Conservation (phyloP, 2,113 vertebrate genomes). For the Takifugu flavidus region DNA sequence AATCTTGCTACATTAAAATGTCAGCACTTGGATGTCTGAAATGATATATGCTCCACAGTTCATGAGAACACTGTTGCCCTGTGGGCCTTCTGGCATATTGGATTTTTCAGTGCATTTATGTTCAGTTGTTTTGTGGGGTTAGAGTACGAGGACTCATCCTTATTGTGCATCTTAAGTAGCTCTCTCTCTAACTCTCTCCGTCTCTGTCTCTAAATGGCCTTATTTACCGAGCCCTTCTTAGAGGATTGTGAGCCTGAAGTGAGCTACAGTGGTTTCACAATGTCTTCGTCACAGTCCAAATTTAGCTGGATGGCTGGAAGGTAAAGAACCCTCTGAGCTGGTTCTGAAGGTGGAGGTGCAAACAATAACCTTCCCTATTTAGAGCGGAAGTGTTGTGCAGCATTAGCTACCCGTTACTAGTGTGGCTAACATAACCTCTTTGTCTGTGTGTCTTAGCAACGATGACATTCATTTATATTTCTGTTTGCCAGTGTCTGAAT, state of each 20-base stretch:
- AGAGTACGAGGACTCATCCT: conserved; percentile 41
- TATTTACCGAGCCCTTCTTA: conserved; percentile 46
- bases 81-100: conserved; percentile 33
- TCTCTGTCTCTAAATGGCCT: conserved; percentile 33
- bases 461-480: no score
- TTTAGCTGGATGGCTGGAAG: conserved; percentile 41
- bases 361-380: background rate
- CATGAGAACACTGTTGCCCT: conserved; percentile 15
- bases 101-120: conserved; percentile 31
- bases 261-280: conserved; percentile 47
- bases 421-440: no score
- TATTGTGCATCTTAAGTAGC: conserved; percentile 36
- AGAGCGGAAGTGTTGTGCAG: no score
- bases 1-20: conserved; percentile 41
- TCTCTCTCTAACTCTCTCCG: background rate
- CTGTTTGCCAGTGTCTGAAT: no score
- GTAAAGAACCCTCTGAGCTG: conserved; percentile 29
- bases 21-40: conserved; percentile 34
- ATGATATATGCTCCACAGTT: conserved; percentile 44
- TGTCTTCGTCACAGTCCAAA: conserved; percentile 33
- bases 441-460: no score
- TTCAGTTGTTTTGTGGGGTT: conserved; percentile 35
- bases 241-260: conserved; percentile 37
- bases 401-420: no score
- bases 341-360: conserved; percentile 39